Base-by-base conservation (phyloP, 2,113 vertebrate species). In the Galemys pyrenaicus region DNA sequence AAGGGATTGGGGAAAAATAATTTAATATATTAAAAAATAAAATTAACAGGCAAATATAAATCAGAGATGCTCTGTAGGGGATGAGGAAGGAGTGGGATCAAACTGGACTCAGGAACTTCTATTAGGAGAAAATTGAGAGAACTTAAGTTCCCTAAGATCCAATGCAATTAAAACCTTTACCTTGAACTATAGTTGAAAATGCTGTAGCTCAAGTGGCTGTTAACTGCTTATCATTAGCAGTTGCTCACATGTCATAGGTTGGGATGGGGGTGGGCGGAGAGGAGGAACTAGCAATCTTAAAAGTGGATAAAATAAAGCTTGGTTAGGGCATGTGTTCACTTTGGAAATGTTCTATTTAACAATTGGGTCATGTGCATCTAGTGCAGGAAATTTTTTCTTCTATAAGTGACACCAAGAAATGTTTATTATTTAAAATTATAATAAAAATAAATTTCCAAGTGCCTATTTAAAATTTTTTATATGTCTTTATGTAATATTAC, bases 161-260 rank as follows among this genome's bases (percentile, higher is more conserved):
- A 98, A 98, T 97, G 98, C 98, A 98, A 97, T 98, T 95, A 98
- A 98, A 98, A 98, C 99, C 99, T 99, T 99, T 99, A 99, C 99
- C 98, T 44, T 0, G 70, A 98, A 98, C 99, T 98, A 99, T 99
- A 99, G 99, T 98, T 99, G 98, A 99, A 98, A 97, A 97, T 97
- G 98, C 97, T 98, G 96, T 97, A 98, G 99, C 99, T 99, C 96
- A 24, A 97, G 98, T 97, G 99, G 99, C 99, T 99, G 97, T 98
- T 98, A 99, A 98, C 99, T 99, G 99, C 99, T 99, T 99, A 99
- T 99, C 98, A 98, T 99, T 99, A 99, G 99, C 99, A 99, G 99
- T 98, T 97, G 98, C 97, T 98, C 95, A 98, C 81, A 54, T 96
- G 97, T 98, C 96, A 84, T 56, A n/a, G n/a, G n/a, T n/a, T n/a